Evolutionary conservation across 1,140 invertebrate genomes (phyloP).

Genomic region (Scaptomyza pallida): DNA sequence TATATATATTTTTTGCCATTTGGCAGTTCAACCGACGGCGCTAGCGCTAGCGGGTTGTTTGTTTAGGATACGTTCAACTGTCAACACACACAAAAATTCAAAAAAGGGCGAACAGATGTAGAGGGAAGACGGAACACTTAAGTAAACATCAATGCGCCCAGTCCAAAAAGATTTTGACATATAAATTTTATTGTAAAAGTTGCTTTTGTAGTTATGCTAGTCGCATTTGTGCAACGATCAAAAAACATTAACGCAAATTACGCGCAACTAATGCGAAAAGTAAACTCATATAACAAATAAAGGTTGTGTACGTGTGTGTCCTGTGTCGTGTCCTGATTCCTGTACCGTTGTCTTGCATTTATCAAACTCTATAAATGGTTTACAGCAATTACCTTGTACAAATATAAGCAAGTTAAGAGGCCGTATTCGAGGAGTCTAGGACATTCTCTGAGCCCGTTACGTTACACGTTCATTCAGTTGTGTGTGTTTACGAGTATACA

Average conservation of each 20-base stretch:
- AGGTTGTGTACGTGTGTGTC: constrained; percentile 4
- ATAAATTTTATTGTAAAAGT: constrained; percentile 64
- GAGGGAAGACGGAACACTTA: constrained; percentile 21
- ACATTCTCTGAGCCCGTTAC: too few species aligned
- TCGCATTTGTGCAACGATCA: constrained; percentile 37
- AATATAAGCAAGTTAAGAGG: constrained; percentile 43
- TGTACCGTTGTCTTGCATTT: not conserved
- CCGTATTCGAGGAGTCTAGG: too few species aligned
- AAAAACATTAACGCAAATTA: constrained; percentile 80
- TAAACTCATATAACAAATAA: constrained; percentile 51
- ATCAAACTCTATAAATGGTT: constrained; percentile 26
- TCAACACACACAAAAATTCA: constrained; percentile 42
- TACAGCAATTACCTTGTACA: constrained; percentile 42
- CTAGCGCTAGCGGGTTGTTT: constrained; percentile 66
- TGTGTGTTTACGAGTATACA: too few species aligned
- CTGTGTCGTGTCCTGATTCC: not conserved
- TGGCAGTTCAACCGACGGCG: constrained; percentile 69
- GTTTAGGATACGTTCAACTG: constrained; percentile 53
- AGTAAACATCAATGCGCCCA: constrained; percentile 27
- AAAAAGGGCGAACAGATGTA: not conserved
- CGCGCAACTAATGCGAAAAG: constrained; percentile 69
- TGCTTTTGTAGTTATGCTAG: constrained; percentile 22
- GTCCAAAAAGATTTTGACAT: not conserved
- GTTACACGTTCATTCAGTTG: too few species aligned
- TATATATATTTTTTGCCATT: constrained; percentile 48